Evolutionary conservation across 2,797 vertebrate species (phyloP).

Genomic region (Oryzias sinensis): DNA sequence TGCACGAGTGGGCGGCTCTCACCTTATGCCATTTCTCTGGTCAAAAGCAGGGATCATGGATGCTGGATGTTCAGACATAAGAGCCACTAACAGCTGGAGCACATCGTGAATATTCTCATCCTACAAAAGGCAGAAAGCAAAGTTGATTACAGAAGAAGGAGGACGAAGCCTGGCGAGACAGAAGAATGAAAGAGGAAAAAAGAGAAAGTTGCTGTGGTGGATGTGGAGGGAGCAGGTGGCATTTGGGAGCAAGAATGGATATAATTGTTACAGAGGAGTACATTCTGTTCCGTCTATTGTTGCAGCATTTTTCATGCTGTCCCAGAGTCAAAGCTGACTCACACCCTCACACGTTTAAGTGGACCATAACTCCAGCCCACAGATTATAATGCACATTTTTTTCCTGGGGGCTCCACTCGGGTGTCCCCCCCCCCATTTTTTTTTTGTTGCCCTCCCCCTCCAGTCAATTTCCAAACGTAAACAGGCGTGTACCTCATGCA

Average conservation of each 20-base stretch:
- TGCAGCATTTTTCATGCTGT: conserved; percentile 59
- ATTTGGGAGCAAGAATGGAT: conserved; percentile 53
- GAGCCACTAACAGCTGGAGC: conserved; percentile 93
- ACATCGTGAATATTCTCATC: conserved; percentile 99
- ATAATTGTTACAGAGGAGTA: conserved; percentile 63
- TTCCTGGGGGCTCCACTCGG: conserved; percentile 35
- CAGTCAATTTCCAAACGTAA: conserved; percentile 8
- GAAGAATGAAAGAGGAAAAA: not conserved
- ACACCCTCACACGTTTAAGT: conserved; percentile 57
- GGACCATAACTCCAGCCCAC: conserved; percentile 58
- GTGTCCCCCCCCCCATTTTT: conserved; percentile 9
- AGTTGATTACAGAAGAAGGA: conserved; percentile 26
- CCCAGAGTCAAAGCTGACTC: conserved; percentile 57
- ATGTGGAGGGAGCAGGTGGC: conserved; percentile 41
- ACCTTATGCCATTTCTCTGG: conserved; percentile 99
- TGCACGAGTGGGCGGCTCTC: conserved; percentile 17
- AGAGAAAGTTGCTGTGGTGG: not conserved
- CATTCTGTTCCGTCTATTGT: conserved; percentile 66
- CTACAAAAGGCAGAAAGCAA: conserved; percentile 65
- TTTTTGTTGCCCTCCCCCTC: not conserved
- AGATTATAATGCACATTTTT: conserved; percentile 53
- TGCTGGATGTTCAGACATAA: conserved; percentile 98
- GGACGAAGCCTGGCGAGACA: conserved; percentile 26
- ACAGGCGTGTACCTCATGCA: conserved; percentile 89
- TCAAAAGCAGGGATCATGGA: conserved; percentile 99